A percentile compares a stretch with the other conserved stretches of the same genome.
Evolutionary conservation across 2,888 invertebrate species (phyloP).

Genomic region (Stenurella melanura): DNA sequence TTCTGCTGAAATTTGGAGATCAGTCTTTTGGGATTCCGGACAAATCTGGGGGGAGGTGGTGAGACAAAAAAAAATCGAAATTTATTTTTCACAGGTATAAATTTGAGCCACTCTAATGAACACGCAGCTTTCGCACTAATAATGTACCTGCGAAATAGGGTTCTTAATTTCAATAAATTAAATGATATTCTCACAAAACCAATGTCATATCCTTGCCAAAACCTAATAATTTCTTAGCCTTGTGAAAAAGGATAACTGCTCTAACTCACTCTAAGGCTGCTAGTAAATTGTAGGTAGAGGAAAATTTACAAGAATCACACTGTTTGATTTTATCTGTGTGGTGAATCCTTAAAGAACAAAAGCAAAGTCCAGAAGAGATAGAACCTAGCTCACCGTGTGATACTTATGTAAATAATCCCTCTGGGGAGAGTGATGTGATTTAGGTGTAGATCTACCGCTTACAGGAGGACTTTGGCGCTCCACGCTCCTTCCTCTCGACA

Average conservation of each 20-base stretch:
- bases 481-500: slow-evolving; percentile 83
- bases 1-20: too few relatives aligned
- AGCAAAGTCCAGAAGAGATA: slow-evolving; percentile 40
- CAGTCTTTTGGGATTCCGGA: too few relatives aligned
- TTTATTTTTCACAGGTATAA: too few relatives aligned
- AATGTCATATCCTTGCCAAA: neutral
- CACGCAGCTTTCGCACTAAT: too few relatives aligned
- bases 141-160: too few relatives aligned
- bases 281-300: slow-evolving; percentile 21
- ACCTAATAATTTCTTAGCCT: slow-evolving; percentile 7
- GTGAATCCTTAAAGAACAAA: slow-evolving; percentile 50
- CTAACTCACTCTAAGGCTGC: slow-evolving; percentile 29
- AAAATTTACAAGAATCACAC: slow-evolving; percentile 44
- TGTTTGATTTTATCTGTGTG: slow-evolving; percentile 27
- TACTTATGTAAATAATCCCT: slow-evolving; percentile 93
- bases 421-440: slow-evolving; percentile 86
- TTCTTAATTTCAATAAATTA: too few relatives aligned
- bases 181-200: neutral
- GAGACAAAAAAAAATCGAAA: too few relatives aligned
- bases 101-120: too few relatives aligned
- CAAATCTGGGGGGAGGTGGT: too few relatives aligned
- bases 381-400: slow-evolving; percentile 86
- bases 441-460: slow-evolving; percentile 92
- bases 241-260: slow-evolving; percentile 3
- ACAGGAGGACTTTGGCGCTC: slow-evolving; percentile 88